Conservation (phyloP, 2,888 invertebrate genomes). For the Polia nebulosa region DNA sequence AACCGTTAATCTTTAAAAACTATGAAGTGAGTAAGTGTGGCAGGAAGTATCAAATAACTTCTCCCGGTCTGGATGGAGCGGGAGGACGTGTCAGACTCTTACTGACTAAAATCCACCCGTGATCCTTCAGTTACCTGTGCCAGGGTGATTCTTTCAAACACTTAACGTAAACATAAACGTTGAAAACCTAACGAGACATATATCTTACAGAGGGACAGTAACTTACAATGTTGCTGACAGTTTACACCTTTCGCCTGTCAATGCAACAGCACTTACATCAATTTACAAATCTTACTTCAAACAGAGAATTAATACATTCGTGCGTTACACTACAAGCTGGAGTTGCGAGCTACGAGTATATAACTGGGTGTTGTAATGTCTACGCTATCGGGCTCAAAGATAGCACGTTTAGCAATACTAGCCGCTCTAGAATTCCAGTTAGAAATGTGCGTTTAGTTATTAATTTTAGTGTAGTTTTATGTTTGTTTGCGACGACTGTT, state of each 20-base stretch:
- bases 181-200: no score
- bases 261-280: neutral
- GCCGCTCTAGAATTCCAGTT: constrained; percentile 44
- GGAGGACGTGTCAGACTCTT: no score
- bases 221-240: neutral
- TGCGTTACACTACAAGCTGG: constrained; percentile 27
- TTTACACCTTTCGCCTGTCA: neutral
- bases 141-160: no score
- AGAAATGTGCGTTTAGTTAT: constrained; percentile 3
- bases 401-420: constrained; percentile 42
- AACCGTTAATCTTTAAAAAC: no score
- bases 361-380: constrained; percentile 35
- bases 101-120: no score
- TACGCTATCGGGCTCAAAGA: constrained; percentile 37
- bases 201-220: no score
- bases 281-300: constrained; percentile 30
- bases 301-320: neutral
- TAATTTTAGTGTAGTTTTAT: constrained; percentile 12
- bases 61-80: no score
- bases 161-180: no score
- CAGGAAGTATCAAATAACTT: no score
- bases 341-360: constrained; percentile 22
- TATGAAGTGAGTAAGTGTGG: no score
- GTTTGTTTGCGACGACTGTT: neutral
- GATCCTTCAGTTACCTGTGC: no score